phyloP scores from a whole-genome alignment of 1,140 invertebrate species.

The Liolophura sinensis region DNA sequence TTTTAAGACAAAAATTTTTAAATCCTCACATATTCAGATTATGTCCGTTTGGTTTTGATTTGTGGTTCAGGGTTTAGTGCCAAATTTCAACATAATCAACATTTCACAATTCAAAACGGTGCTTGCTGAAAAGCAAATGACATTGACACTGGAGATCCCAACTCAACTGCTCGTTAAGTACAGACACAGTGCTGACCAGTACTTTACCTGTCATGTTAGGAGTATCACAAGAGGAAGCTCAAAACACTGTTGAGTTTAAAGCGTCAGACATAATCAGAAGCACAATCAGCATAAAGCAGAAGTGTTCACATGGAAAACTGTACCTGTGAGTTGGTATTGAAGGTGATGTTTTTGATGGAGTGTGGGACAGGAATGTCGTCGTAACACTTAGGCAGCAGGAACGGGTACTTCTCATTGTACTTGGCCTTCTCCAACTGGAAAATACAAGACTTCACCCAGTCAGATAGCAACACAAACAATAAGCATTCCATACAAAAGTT shows the following conservation, averaged over 20 bases:
- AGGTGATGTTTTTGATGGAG: constrained; percentile 45
- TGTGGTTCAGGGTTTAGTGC: too few species aligned
- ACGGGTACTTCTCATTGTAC: constrained; percentile 78
- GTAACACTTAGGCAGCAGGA: constrained; percentile 89
- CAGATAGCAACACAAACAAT: not conserved
- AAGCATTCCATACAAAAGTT: not conserved
- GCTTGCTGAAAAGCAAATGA: too few species aligned
- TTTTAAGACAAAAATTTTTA: too few species aligned
- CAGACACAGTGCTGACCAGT: too few species aligned
- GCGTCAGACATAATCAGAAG: not conserved
- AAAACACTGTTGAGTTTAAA: not conserved
- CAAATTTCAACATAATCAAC: too few species aligned
- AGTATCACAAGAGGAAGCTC: too few species aligned
- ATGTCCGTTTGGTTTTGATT: too few species aligned
- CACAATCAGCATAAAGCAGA: not conserved
- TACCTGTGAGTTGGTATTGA: constrained; percentile 53
- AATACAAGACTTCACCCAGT: constrained; percentile 17
- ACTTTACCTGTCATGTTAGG: too few species aligned
- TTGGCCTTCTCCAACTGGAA: constrained; percentile 73
- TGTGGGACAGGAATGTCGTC: constrained; percentile 55
- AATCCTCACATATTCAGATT: too few species aligned
- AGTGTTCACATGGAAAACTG: constrained; percentile 3
- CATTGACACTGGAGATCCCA: not conserved
- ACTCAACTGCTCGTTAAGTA: not conserved
- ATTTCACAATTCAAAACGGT: too few species aligned